Evolutionary conservation across 1,140 invertebrate species (phyloP).

Genomic region (Polypedilum pembai): DNA sequence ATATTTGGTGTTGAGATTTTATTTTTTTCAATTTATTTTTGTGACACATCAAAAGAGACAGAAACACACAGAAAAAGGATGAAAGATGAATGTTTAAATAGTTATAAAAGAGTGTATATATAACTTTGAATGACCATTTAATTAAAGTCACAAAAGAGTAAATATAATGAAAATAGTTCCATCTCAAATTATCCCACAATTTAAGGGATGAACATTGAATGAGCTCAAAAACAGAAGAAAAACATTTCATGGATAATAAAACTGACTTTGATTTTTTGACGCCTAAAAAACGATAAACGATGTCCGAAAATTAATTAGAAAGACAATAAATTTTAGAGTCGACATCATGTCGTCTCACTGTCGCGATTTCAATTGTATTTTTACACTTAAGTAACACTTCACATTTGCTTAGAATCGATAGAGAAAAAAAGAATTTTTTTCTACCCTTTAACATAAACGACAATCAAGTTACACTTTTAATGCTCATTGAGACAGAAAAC

Average conservation of each 20-base stretch:
- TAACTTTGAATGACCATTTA: no score
- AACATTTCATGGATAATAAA: not conserved
- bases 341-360: not conserved
- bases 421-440: not conserved
- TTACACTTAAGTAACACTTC: conserved; percentile 9
- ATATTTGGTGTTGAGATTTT: no score
- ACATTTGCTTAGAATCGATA: conserved; percentile 7
- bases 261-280: conserved; percentile 20
- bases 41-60: no score
- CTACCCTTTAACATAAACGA: conserved; percentile 3
- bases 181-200: no score
- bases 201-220: no score
- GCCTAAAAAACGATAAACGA: not conserved
- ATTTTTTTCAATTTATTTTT: no score
- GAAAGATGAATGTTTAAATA: no score
- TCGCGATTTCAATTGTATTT: conserved; percentile 12
- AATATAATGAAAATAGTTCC: no score
- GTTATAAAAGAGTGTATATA: no score
- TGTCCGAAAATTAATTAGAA: conserved; percentile 11
- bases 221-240: no score
- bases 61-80: no score
- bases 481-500: conserved; percentile 4
- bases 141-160: no score
- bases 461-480: not conserved
- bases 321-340: conserved; percentile 18